Evolutionary conservation across 2,113 vertebrate species (phyloP), one percentile per base, ranked within the genome.

Genomic region (Harpagus bidentatus): DNA sequence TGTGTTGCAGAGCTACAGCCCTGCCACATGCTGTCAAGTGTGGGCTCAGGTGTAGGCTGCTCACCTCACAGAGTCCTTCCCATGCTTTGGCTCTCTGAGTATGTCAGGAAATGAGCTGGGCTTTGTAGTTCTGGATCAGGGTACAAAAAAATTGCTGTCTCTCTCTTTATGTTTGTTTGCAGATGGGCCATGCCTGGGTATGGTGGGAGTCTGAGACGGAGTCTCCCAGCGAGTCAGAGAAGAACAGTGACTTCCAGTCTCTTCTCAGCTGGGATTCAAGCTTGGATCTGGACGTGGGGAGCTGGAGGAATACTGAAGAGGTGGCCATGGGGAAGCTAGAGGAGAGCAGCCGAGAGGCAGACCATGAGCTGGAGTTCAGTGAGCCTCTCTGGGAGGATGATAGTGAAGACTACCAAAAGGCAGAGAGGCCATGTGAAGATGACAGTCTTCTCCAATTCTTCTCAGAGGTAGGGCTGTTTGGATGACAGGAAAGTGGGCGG

Each of bases 291-390:
- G 97, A 97, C 38, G 10, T 94, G 86, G 66, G 94, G 63, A 94
- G 85, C 93, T 98, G 98, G 98, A 98, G 96, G 88, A 94, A 96
- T 76, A 58, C 92, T 23, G 95, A 97, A 94, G 97, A 97, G 53
- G 61, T 76, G 53, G 87, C 93, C 69, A 11, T 85, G 73, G 95
- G 91, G 76, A 96, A 95, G 61, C 84, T 92, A 28, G 97, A 97
- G 48, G 97, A 97, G 82, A 98, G 94, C 96, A 98, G 94, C 94
- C 86, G 16, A 72, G 97, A 91, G n/a, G 58, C 87, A 81, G 86
- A 86, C 23, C 1, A 1, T 4, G 63, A 72, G 52, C 31, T 79
- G 55, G 91, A 95, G 93, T 43, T 78, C 62, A 96, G 91, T 81
- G 97, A 97, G 61, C 61, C 91, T n/a, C 65, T 96, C 56, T 95